phyloP scores from a whole-genome alignment of 2,113 vertebrate genomes.

The Cephalopholis sonnerati region DNA sequence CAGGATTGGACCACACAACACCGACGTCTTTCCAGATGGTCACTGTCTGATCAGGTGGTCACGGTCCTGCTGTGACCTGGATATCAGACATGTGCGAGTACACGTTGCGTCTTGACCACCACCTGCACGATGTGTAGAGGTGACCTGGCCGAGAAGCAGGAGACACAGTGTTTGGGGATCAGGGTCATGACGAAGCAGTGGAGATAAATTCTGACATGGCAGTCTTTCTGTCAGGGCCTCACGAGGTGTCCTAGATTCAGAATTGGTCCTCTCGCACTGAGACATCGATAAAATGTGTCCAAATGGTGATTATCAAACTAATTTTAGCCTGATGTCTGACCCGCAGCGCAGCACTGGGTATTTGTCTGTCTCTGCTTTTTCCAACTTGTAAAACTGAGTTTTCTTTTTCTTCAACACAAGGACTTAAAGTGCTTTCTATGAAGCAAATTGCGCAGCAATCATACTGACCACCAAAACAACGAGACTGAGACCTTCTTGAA shows the following conservation, averaged over 20 bases:
- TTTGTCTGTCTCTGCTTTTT: no score
- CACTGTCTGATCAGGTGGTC: constrained; percentile 12
- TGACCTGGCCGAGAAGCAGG: background rate
- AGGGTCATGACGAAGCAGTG: no score
- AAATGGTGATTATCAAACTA: background rate
- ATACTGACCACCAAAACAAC: no score
- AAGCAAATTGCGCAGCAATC: no score
- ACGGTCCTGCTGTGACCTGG: background rate
- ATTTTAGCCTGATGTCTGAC: background rate
- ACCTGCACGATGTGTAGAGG: background rate
- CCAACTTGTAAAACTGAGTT: no score
- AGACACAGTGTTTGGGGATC: background rate
- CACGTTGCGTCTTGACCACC: background rate
- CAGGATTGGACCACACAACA: constrained; percentile 1
- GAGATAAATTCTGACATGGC: background rate
- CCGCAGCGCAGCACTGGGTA: background rate
- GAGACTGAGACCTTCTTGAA: no score
- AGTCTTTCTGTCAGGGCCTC: constrained; percentile 6
- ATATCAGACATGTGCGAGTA: background rate
- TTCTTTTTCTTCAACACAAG: no score
- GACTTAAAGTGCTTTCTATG: no score
- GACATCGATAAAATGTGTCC: background rate
- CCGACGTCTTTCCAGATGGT: background rate
- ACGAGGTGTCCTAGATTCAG: background rate
- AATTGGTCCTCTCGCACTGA: background rate